Evolutionary conservation across 2,113 vertebrate genomes (phyloP).

Genomic region (Coptodon bakossiorum): DNA sequence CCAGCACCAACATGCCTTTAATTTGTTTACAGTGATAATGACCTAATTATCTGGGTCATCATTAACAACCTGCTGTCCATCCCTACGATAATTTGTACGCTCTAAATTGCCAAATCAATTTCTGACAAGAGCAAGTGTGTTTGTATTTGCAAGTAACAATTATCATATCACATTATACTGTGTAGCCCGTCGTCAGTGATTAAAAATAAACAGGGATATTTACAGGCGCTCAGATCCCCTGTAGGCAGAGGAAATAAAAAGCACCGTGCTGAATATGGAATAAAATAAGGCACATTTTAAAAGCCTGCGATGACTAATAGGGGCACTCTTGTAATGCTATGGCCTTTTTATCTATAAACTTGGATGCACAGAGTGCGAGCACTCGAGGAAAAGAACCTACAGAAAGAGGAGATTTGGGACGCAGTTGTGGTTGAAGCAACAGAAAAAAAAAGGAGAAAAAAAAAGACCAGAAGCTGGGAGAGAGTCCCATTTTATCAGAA

Average conservation of each 20-base stretch:
- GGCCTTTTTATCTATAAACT: background rate
- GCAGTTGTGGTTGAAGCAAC: slow-evolving; percentile 19
- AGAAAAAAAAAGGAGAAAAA: slow-evolving; percentile 14
- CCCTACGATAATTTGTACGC: background rate
- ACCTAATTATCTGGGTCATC: slow-evolving; percentile 49
- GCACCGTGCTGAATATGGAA: background rate
- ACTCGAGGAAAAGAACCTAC: background rate
- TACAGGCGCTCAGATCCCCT: slow-evolving; percentile 7
- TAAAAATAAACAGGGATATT: slow-evolving; percentile 51
- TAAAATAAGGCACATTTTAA: slow-evolving; percentile 4
- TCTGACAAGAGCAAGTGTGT: slow-evolving; percentile 13
- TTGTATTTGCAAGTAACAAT: slow-evolving; percentile 29
- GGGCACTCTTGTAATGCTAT: background rate
- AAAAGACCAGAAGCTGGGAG: slow-evolving; percentile 60
- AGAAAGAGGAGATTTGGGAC: background rate
- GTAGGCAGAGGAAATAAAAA: slow-evolving; percentile 1
- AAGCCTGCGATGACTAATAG: slow-evolving; percentile 9
- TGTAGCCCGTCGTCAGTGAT: background rate
- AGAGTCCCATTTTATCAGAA: slow-evolving; percentile 57
- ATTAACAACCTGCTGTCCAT: slow-evolving; percentile 30
- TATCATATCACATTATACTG: slow-evolving; percentile 31
- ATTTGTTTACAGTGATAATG: slow-evolving; percentile 42
- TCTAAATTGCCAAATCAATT: slow-evolving; percentile 38
- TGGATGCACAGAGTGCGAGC: slow-evolving; percentile 1
- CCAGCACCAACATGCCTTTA: slow-evolving; percentile 27